Percentiles rank a stretch among this genome's conserved stretches.
Conservation (phyloP, 1,140 invertebrate genomes). For the Globodera rostochiensis region DNA sequence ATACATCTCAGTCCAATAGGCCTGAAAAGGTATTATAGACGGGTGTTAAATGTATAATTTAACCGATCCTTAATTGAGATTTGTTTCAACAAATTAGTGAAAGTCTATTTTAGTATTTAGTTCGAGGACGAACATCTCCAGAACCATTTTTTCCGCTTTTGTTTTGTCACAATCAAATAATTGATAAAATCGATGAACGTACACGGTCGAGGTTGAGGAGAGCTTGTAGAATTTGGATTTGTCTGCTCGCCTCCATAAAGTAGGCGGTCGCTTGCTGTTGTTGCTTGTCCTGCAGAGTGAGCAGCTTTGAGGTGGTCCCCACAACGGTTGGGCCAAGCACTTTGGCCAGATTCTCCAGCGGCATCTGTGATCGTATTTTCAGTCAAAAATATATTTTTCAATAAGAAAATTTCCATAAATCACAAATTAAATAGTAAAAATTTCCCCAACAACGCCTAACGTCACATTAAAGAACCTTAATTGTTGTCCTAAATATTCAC, state of each 20-base stretch:
- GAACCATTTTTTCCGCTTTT: too few species aligned
- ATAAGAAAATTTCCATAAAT: too few species aligned
- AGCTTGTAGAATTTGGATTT: slow-evolving; percentile 15
- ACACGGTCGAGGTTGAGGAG: slow-evolving; percentile 26
- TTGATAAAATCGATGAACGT: background rate
- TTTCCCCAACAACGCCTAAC: too few species aligned
- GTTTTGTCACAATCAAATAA: too few species aligned
- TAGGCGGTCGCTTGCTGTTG: slow-evolving; percentile 5
- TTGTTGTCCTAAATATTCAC: background rate
- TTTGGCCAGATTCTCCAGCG: slow-evolving; percentile 29
- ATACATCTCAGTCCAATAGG: background rate
- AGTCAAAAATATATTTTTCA: too few species aligned
- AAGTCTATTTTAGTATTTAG: too few species aligned
- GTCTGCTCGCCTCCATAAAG: slow-evolving; percentile 18
- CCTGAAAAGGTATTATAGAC: background rate
- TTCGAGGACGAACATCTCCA: too few species aligned
- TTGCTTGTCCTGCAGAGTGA: background rate
- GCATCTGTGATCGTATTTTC: slow-evolving; percentile 6
- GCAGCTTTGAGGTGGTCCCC: slow-evolving; percentile 17
- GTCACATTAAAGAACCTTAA: too few species aligned
- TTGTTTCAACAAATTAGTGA: too few species aligned
- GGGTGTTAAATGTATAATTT: background rate
- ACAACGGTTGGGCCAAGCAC: slow-evolving; percentile 30
- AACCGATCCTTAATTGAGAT: too few species aligned
- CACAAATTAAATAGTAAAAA: too few species aligned